Base-by-base conservation (phyloP, 2,113 vertebrate genomes). In the Oxyruncus cristatus region DNA sequence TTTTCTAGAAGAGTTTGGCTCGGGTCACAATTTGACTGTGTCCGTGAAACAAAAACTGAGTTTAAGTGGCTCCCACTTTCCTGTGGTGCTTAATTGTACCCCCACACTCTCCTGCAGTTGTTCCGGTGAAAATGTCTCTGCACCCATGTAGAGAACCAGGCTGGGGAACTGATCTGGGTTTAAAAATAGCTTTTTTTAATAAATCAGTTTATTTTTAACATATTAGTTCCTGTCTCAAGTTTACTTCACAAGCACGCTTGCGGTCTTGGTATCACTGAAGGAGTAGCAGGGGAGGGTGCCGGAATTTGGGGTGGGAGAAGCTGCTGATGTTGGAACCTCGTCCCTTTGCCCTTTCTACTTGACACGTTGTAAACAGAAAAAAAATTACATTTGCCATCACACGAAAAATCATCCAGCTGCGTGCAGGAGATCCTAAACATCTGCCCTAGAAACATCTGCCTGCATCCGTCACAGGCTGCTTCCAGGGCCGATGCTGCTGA, bases 121-220 rank as follows among this genome's bases (percentile, higher is more conserved):
- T 95, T 96, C 88, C 33, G 33, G 73, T 89, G 80, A 23, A 53
- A 62, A 46, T 26, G n/a, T 56, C 80, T 66, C 11, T 77, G 47
- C 33, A 61, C 3, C 79, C 44, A 0, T 27, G 17, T 16, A 55
- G 65, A 78, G 80, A 96, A 62, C n/a, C 16, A 62, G 70, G 35
- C 0, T 75, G 90, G 56, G 67, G 74, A 79, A 65, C 78, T 56
- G 92, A 91, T 62, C 70, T 30, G 53, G 14, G 16, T 33, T 94
- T 93, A 89, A 95, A 94, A 93, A 95, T 94, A 96, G 42, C 67
- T 63, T 56, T 89, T 87, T 92, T 32, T 6, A 72, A 89, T 81
- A 85, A 93, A 91, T 70, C 14, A 8, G 23, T 78, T 93, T 96
- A 97, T 95, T 95, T 96, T 95, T 95, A 95, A 89, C 30, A 0